Conservation (phyloP, 2,113 vertebrate genomes). For the Casuarius casuarius region DNA sequence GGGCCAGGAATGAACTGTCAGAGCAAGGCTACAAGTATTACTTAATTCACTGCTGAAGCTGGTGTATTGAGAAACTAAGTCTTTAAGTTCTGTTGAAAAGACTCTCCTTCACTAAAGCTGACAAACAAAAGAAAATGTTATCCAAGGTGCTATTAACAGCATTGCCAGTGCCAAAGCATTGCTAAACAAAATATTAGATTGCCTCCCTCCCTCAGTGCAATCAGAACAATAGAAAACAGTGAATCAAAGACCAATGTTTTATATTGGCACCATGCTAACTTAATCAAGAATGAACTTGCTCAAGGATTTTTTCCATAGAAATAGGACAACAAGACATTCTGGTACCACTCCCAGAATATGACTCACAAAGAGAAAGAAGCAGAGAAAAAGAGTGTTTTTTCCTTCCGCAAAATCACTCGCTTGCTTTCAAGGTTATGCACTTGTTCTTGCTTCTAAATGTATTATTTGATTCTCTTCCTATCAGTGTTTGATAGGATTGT, state of each 20-base stretch:
- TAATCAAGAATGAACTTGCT: constrained; percentile 52
- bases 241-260: constrained; percentile 31
- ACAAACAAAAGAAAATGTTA: not conserved
- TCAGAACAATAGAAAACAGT: not conserved
- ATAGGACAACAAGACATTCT: constrained; percentile 26
- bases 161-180: not conserved
- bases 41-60: not conserved
- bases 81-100: not conserved
- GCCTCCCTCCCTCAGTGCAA: not conserved
- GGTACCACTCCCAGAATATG: constrained; percentile 53
- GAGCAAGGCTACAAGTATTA: not conserved
- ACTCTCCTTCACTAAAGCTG: not conserved
- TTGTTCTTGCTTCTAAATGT: constrained; percentile 6
- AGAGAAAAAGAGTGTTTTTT: not conserved
- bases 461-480: constrained; percentile 6
- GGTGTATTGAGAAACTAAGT: not conserved
- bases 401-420: not conserved
- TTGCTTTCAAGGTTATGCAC: constrained; percentile 24
- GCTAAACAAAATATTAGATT: not conserved
- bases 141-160: not conserved
- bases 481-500: not conserved
- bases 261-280: constrained; percentile 38
- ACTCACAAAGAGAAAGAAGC: constrained; percentile 50
- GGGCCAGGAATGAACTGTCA: not conserved
- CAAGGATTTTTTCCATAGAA: constrained; percentile 60